Percentiles rank a stretch among this genome's conserved stretches.
These are phyloP conservation scores for Podabrus alpinus DNA, from an alignment of 2,888 invertebrate genomes.

Conservation along the genomic window DNA sequence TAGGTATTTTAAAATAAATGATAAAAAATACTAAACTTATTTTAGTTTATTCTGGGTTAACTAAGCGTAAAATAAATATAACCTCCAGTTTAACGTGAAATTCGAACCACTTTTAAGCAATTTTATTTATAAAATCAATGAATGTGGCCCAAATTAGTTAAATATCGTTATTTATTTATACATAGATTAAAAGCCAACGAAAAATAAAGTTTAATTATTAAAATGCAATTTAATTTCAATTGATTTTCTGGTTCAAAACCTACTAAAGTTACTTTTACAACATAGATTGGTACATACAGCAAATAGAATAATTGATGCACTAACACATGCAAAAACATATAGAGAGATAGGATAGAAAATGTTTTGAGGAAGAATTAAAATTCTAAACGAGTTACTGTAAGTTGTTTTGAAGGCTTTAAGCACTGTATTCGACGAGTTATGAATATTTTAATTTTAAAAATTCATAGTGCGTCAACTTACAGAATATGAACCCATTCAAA, in stretches of 20 bases:
- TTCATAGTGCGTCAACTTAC: no score
- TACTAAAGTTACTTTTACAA: not conserved
- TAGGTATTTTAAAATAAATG: no score
- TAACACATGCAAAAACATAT: not conserved
- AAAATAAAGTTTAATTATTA: not conserved
- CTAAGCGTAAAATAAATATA: no score
- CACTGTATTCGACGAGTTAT: no score
- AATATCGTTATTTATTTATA: not conserved
- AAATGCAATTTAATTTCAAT: not conserved
- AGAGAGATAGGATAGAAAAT: not conserved
- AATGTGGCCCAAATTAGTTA: not conserved
- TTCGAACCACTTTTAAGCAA: no score
- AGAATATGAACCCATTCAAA: no score
- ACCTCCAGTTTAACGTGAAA: no score
- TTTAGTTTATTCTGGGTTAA: no score
- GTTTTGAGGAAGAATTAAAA: not conserved
- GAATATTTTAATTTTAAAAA: no score
- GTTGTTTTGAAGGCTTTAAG: no score
- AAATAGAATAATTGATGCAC: not conserved
- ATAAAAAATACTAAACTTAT: no score
- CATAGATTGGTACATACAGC: not conserved
- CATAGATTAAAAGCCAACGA: not conserved
- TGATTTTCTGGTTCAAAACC: not conserved
- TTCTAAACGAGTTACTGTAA: not conserved
- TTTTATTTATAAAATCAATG: not conserved